These are phyloP conservation scores for Leuciscus waleckii DNA, from an alignment of 2,797 vertebrate species.

Conservation along the genomic window DNA sequence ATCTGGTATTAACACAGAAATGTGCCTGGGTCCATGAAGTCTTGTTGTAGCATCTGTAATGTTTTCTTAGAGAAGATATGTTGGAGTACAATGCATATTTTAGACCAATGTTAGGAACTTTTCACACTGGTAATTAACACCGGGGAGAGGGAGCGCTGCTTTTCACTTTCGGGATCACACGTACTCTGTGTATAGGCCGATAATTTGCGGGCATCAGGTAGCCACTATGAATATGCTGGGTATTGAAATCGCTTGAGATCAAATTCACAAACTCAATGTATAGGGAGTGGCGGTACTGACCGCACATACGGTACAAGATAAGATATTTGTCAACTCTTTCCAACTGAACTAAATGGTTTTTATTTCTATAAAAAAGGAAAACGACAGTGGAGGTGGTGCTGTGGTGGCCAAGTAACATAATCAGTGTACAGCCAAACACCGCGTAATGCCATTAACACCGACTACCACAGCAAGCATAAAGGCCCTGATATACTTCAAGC, in stretches of 20 bases:
- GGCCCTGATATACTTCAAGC: too few species aligned
- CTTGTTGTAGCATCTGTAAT: neutral
- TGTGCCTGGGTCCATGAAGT: constrained; percentile 13
- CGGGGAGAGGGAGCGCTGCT: neutral
- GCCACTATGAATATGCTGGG: neutral
- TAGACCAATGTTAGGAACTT: neutral
- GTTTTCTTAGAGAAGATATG: neutral
- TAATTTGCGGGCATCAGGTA: neutral
- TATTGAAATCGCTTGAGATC: neutral
- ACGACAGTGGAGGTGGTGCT: too few species aligned
- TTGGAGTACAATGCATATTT: neutral
- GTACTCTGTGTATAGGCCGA: neutral
- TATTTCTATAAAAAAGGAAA: too few species aligned
- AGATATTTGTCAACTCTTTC: neutral
- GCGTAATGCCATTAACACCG: too few species aligned
- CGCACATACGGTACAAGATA: neutral
- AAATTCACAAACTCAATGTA: neutral
- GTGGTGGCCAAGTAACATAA: too few species aligned
- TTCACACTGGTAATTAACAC: neutral
- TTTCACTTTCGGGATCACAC: neutral
- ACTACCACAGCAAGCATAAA: too few species aligned
- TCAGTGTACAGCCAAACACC: too few species aligned
- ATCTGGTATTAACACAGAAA: constrained; percentile 26
- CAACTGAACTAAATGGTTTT: too few species aligned
- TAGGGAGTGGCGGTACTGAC: neutral